phyloP scores from a whole-genome alignment of 92 coral and sea anemone species.

The Porites lobata region DNA sequence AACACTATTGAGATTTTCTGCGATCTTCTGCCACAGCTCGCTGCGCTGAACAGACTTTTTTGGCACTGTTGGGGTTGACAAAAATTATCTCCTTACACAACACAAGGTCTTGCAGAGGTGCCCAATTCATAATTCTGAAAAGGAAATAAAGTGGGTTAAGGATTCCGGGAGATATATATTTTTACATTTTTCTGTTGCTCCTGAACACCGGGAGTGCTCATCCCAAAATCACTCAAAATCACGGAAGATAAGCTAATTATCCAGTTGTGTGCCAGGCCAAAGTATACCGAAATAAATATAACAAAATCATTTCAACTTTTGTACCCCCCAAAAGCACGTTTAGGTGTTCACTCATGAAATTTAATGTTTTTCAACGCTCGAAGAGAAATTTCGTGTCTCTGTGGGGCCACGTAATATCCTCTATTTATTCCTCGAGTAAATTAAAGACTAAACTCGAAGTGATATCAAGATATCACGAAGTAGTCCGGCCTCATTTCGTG shows the following conservation, averaged over 20 bases:
- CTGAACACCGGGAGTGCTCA: not conserved
- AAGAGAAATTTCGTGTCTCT: too few species aligned
- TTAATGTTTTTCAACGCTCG: too few species aligned
- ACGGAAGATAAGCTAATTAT: conserved; percentile 9
- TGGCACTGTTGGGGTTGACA: too few species aligned
- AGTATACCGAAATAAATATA: conserved; percentile 10
- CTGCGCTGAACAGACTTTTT: too few species aligned
- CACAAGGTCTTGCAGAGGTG: not conserved
- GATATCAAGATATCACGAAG: too few species aligned
- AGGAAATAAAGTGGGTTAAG: not conserved
- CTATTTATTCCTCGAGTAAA: too few species aligned
- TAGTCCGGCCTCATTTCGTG: too few species aligned
- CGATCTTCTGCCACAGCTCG: too few species aligned
- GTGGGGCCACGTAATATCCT: too few species aligned
- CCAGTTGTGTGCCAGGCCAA: conserved; percentile 23
- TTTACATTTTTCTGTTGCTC: conserved; percentile 6
- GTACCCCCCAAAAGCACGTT: conserved; percentile 11
- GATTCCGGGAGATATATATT: conserved; percentile 13
- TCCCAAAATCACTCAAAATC: conserved; percentile 13
- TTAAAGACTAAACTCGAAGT: too few species aligned
- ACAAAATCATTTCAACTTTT: conserved; percentile 15
- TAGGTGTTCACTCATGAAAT: not conserved
- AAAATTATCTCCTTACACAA: conserved; percentile 17
- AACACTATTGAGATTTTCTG: too few species aligned
- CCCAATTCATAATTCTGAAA: conserved; percentile 36